These are phyloP conservation scores for Panagrolaimus sp. DNA, from an alignment of 1,140 invertebrate species.

Conservation along the genomic window DNA sequence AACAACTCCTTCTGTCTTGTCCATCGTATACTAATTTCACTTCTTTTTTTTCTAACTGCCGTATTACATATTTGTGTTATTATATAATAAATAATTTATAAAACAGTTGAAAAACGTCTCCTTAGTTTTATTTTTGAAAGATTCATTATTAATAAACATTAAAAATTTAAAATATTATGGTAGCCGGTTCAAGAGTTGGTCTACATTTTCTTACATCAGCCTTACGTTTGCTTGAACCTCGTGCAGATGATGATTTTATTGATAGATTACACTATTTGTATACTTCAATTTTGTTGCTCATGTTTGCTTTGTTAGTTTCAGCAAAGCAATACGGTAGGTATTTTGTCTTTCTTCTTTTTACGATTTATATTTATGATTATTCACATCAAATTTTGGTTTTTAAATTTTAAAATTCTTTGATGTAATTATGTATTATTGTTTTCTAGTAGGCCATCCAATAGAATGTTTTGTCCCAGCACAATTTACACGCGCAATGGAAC, in stretches of 20 bases:
- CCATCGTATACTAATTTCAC: too few relatives aligned
- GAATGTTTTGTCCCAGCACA: conserved; percentile 60
- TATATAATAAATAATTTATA: too few relatives aligned
- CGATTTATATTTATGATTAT: not conserved
- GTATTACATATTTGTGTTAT: too few relatives aligned
- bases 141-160: too few relatives aligned
- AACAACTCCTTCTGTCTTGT: too few relatives aligned
- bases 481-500: conserved; percentile 62
- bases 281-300: conserved; percentile 62
- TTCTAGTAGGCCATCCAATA: conserved; percentile 62
- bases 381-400: conserved; percentile 4
- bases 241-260: conserved; percentile 63
- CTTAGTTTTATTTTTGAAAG: too few relatives aligned
- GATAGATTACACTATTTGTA: conserved; percentile 63
- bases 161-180: conserved; percentile 28
- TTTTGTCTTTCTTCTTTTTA: not conserved
- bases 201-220: conserved; percentile 56
- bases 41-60: too few relatives aligned
- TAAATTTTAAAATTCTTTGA: not conserved
- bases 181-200: conserved; percentile 51
- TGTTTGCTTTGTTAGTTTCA: conserved; percentile 62
- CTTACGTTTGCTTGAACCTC: conserved; percentile 51
- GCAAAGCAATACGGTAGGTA: conserved; percentile 61
- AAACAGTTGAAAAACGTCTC: too few relatives aligned
- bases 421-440: too few relatives aligned